Base-by-base conservation (phyloP, 2,888 invertebrate genomes). In the Melinaea menophilus region DNA sequence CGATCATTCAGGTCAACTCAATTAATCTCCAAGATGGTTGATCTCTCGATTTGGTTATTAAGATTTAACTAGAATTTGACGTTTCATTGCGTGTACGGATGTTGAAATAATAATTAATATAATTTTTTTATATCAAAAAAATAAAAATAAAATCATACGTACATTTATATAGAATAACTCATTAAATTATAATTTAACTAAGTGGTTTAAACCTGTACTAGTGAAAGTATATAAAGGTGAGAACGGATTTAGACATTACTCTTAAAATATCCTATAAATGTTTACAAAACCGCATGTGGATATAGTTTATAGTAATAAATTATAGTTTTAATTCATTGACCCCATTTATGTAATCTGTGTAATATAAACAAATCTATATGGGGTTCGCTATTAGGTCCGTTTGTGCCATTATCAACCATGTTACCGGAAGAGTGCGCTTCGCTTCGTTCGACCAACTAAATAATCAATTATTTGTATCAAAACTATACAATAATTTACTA, bases 1-100 rank as follows among this genome's bases (percentile, higher is more conserved):
- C 68, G 63, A 64, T 77, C 79, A 85, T 82, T 77, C 80, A 76
- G 86, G 86, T 85, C 86, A 83, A 76, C 74, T 72, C 76, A 79
- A 85, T 85, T 79, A 77, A 78, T 57, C 77, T 77, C 62, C 72
- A 78, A 59, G 64, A 64, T 65, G 66, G 64, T 61, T 64, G 64
- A 62, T 66, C 59, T 64, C 59, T 62, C 61, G 58, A 60, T 62
- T 62, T 45, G 54, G 41, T 35, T 22, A 58, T 65, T 60, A 60
- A 47, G 51, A 55, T 54, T 59, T 58, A 58, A 65, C 54, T 58
- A 51, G 41, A 55, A 63, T 37, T 62, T 57, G 11, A 51, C 55
- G 11, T 59, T 51, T 34, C 51, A 59, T 55, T 59, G 35, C 55
- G n/a, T 54, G 34, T 51, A 41, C 5, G 41, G 51, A 58, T 61